Base-by-base conservation (phyloP, 2,797 vertebrate species). In the Danio aesculapii region DNA sequence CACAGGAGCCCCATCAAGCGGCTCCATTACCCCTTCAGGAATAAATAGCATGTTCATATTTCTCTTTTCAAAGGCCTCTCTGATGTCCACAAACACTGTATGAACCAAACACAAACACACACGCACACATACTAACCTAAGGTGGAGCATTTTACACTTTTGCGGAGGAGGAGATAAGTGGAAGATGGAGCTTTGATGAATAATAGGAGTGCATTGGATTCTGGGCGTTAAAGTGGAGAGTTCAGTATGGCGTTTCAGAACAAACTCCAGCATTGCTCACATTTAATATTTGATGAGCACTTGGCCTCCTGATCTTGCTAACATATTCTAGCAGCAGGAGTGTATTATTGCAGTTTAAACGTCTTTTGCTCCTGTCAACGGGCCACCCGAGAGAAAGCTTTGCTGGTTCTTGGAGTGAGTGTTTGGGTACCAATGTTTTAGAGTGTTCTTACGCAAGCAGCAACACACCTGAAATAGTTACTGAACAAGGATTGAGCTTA, bases 211-310 rank as follows among this genome's bases (percentile, higher is more conserved):
- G 16, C 6, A 47, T 63, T 17, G 90, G 86, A 91, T 84, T 87
- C 64, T 6, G 85, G 87, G 89, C 87, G 88, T 88, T 79, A 92
- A 91, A 91, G 89, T 91, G 88, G 91, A 93, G 90, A 88, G 90
- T 93, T 93, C 91, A 91, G 87, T 86, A 85, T 41, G 57, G 66
- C 85, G 55, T 66, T 83, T 68, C 83, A 86, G 63, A 76, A 59
- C 72, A 75, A 85, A 43, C 61, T 70, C 64, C 75, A 85, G 66
- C 47, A 69, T 49, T 77, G 79, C 83, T 86, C 71, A 49, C 63
- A 69, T 79, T 94, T 83, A 88, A 95, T 95, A 92, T 94, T 94
- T 93, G 88, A 95, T 93, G 88, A 94, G 87, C 86, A 83, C 89
- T 89, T 90, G 78, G 87, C 86, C 80, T 87, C 70, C 76, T 68